Percentiles rank a stretch among this genome's conserved stretches.
Evolutionary conservation across 2,888 invertebrate species (phyloP).

Genomic region (Andrena dorsata): DNA sequence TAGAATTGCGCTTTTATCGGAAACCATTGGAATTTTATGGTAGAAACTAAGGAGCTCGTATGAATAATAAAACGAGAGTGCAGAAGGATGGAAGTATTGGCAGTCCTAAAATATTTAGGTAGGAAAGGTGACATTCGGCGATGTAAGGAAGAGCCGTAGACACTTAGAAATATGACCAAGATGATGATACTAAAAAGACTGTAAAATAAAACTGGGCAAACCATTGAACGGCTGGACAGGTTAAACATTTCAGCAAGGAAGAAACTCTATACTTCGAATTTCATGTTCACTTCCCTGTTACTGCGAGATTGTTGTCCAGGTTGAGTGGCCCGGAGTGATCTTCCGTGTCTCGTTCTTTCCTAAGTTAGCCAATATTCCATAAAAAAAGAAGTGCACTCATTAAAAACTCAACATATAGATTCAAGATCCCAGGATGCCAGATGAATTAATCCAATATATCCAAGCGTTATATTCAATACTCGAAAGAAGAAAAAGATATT

Average conservation of each 20-base stretch:
- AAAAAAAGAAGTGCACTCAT: not conserved
- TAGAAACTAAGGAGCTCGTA: not conserved
- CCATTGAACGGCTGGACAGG: slow-evolving; percentile 30
- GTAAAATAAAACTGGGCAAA: slow-evolving; percentile 27
- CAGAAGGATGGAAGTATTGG: slow-evolving; percentile 1
- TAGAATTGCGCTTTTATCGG: not conserved
- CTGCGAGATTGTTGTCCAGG: not conserved
- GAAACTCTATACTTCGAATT: slow-evolving; percentile 21
- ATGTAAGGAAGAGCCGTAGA: not conserved
- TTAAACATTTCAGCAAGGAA: slow-evolving; percentile 40
- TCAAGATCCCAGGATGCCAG: too few species aligned
- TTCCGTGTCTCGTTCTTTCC: not conserved
- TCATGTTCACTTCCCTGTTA: not conserved
- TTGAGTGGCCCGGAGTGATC: not conserved
- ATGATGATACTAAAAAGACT: slow-evolving; percentile 31
- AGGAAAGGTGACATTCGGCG: slow-evolving; percentile 12
- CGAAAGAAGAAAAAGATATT: too few species aligned
- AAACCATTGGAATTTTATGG: not conserved
- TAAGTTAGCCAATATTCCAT: not conserved
- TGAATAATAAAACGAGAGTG: not conserved
- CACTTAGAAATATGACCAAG: slow-evolving; percentile 33
- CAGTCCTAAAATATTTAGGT: slow-evolving; percentile 12
- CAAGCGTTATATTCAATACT: too few species aligned
- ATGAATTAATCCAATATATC: too few species aligned
- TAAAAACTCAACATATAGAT: too few species aligned